Base-by-base conservation (phyloP, 2,888 invertebrate genomes). In the Euplagia quadripunctaria region DNA sequence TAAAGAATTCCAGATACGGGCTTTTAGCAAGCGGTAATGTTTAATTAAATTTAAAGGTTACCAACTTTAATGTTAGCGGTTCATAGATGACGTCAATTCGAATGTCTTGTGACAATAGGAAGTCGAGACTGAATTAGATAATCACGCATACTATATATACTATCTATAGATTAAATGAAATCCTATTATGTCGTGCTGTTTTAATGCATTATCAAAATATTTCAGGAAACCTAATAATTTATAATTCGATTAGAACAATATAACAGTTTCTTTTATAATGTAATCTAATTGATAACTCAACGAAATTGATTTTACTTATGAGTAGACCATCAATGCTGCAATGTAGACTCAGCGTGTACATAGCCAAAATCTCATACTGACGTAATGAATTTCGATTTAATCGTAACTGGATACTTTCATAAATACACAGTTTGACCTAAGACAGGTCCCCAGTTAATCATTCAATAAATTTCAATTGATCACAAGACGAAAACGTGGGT, bases 401-500 rank as follows among this genome's bases (percentile, higher is more conserved):
- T 76, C 81, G 88, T 87, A 89, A 90, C 86, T 82, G 76, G 85
- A 88, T 85, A 80, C 79, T 67, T 74, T 84, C 85, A 85, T 87
- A 86, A 89, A 90, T 86, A 89, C 79, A 82, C 88, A 86, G 86
- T 87, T 91, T 88, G 89, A 89, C 86, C 87, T 79, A 80, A 77
- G 81, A 81, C 86, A 82, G 86, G 85, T 86, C 86, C 83, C 83
- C 82, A 81, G 85, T 90, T 89, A 90, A 91, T 93, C 87, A 90
- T 83, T 87, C 89, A 92, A 93, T 91, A 88, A 89, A 85, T 87
- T 88, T 89, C 90, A 93, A 93, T 94, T 93, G 90, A 88, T 89
- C 83, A 81, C 70, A 74, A 87, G 79, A 79, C 84, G 80, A 85
- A 85, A 84, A 82, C 80, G 73, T 77, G 68, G 46, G 70, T 20